Evolutionary conservation across 2,113 vertebrate species (phyloP).

Genomic region (Ceratotherium simum): DNA sequence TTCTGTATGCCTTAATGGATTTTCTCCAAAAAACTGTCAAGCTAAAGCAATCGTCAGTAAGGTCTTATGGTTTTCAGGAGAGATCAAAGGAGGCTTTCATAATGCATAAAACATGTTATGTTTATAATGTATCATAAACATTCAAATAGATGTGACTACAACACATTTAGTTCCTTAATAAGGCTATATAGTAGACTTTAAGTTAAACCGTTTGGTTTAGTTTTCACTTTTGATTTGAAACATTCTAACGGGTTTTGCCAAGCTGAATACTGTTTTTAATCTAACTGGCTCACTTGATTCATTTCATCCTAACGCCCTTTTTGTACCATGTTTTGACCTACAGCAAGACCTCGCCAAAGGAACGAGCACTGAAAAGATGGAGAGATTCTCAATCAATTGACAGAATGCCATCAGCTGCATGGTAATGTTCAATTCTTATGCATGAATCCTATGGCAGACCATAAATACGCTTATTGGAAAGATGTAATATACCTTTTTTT

Average conservation of each 20-base stretch:
- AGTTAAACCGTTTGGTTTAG: conserved; percentile 75
- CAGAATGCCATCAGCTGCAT: conserved; percentile 64
- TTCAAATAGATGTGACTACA: conserved; percentile 71
- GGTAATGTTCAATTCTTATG: conserved; percentile 86
- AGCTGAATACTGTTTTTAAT: conserved; percentile 64
- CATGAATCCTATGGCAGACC: conserved; percentile 76
- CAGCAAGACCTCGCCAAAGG: conserved; percentile 60
- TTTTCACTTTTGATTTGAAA: conserved; percentile 78
- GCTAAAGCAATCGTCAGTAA: conserved; percentile 74
- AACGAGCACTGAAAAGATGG: conserved; percentile 52
- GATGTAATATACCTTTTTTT: conserved; percentile 73
- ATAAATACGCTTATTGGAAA: conserved; percentile 84
- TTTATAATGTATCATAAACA: conserved; percentile 82
- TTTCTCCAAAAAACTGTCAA: conserved; percentile 73
- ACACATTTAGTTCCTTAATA: conserved; percentile 65
- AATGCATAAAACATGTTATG: conserved; percentile 78
- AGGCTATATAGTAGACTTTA: neutral
- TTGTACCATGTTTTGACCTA: conserved; percentile 77
- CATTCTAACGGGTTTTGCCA: conserved; percentile 57
- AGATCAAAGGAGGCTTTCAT: conserved; percentile 79
- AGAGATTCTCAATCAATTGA: conserved; percentile 77
- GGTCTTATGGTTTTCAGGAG: conserved; percentile 64
- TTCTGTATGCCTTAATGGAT: conserved; percentile 50
- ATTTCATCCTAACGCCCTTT: conserved; percentile 65
- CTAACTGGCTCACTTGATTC: conserved; percentile 62